A percentile compares a stretch with the other conserved stretches of the same genome.
These are phyloP conservation scores for Ephydatia muelleri DNA, from an alignment of 37 sponge, comb jelly and placozoan genomes.

Conservation along the genomic window DNA sequence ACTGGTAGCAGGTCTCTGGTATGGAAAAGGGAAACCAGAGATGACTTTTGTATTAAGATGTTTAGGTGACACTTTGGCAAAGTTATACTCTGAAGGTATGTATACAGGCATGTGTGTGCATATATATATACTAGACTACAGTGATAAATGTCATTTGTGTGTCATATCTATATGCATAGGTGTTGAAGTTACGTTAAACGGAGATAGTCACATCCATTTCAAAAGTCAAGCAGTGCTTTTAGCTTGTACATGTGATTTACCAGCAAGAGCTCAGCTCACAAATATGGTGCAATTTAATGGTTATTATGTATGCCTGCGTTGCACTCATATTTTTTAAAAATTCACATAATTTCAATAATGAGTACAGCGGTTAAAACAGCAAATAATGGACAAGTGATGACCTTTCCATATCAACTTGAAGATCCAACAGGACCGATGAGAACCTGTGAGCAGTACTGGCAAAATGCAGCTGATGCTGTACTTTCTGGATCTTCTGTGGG, in stretches of 20 bases:
- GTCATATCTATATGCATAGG: too few relatives aligned
- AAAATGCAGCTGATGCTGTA: slow-evolving; percentile 8
- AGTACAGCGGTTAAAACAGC: slow-evolving; percentile 14
- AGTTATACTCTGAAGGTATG: slow-evolving; percentile 34
- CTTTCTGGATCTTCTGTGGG: background rate
- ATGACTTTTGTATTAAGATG: slow-evolving; percentile 55
- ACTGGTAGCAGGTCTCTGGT: slow-evolving; percentile 56
- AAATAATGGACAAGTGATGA: slow-evolving; percentile 16
- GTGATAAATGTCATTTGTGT: too few relatives aligned
- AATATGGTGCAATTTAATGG: slow-evolving; percentile 56
- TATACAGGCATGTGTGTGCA: too few relatives aligned
- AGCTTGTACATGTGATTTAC: slow-evolving; percentile 42
- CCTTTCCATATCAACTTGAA: slow-evolving; percentile 20
- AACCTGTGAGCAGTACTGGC: slow-evolving; percentile 11
- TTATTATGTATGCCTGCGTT: slow-evolving; percentile 32
- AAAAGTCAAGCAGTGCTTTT: slow-evolving; percentile 24
- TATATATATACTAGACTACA: too few relatives aligned
- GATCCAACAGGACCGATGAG: slow-evolving; percentile 33
- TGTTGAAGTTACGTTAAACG: background rate
- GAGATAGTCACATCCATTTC: background rate
- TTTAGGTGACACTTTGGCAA: slow-evolving; percentile 22
- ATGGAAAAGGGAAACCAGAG: slow-evolving; percentile 53
- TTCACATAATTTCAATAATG: background rate
- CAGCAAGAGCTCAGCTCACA: slow-evolving; percentile 49
- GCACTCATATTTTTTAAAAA: slow-evolving; percentile 14